phyloP scores from a whole-genome alignment of 2,113 vertebrate species.

The Nansenia antarctica region DNA sequence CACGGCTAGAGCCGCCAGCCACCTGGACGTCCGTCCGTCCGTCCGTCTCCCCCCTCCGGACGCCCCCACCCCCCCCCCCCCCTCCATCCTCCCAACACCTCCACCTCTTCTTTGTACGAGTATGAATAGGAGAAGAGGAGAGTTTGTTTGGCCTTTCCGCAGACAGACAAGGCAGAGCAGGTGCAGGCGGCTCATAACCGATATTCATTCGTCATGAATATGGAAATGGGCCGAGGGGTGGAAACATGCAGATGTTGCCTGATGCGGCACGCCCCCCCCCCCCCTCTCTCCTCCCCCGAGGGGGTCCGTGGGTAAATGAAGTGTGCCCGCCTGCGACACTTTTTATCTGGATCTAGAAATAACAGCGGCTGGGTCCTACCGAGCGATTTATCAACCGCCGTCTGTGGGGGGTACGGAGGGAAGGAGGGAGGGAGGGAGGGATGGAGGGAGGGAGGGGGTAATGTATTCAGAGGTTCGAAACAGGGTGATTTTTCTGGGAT shows the following conservation, averaged over 20 bases:
- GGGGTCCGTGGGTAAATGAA: constrained; percentile 69
- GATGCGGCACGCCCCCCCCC: neutral
- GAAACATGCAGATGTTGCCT: constrained; percentile 57
- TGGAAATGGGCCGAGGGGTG: constrained; percentile 60
- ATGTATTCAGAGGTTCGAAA: constrained; percentile 40
- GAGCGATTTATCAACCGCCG: constrained; percentile 62
- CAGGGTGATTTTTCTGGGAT: constrained; percentile 56
- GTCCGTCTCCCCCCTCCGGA: no score
- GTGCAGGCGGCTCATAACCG: constrained; percentile 67
- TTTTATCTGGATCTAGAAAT: constrained; percentile 69
- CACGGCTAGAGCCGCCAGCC: no score
- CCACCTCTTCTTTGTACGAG: no score
- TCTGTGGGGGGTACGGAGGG: constrained; percentile 52
- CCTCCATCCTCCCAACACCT: neutral
- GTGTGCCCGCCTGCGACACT: constrained; percentile 59
- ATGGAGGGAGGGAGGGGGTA: constrained; percentile 45
- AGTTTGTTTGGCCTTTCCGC: constrained; percentile 16
- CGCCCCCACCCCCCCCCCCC: neutral
- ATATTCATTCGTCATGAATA: constrained; percentile 68
- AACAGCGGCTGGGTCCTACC: constrained; percentile 59
- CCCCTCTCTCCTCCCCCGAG: constrained; percentile 26
- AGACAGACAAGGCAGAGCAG: constrained; percentile 34
- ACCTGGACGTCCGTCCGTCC: no score
- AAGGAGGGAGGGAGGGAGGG: constrained; percentile 29
- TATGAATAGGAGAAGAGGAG: no score